Evolutionary conservation across 2,888 invertebrate genomes (phyloP), one percentile per base, ranked within the genome.

Genomic region (Tenodera sinensis): DNA sequence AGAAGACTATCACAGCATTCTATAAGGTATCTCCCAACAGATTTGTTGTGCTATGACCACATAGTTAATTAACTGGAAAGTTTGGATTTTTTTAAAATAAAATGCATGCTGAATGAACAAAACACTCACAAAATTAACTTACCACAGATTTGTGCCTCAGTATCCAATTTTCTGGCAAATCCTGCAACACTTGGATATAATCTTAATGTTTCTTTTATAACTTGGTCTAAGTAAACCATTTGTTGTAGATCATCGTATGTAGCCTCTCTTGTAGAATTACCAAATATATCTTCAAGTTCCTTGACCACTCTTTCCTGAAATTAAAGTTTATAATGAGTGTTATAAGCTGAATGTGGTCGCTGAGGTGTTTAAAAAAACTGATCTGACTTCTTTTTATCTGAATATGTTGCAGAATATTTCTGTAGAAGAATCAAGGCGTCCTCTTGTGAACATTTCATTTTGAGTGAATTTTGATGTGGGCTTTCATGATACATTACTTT

Each of bases 181-280:
- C 83, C 28, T 28, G 90, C 89, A 15, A 90, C 90, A 84, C 89
- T 89, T 12, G 90, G 90, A 42, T 89, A 90, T 3, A 90, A 83
- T 8, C 90, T 83, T 25, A 88, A 54, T 1, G 90, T 47, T 84
- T 90, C 90, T 83, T 90, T 90, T 83, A 90, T 88, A n/a, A 90
- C 89, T 54, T 87, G 86, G 34, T 90, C 90, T 42, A 90, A 71
- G 28, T 90, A 90, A 47, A 89, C 90, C 90, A 90, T 90, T 12
- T 87, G 71, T 34, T 85, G 83, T n/a, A 90, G 83, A 47, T 90
- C 90, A 0, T 83, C 42, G 25, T 85, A 89, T 14, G 90, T 90
- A 2, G 90, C 87, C 6, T 87, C 85, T 20, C 90, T 85, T 20
- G 89, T 87, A 12, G 87, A 88, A 27, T 89, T 89, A 3, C 89